A percentile compares a stretch with the other conserved stretches of the same genome.
These are phyloP conservation scores for Malurus alboscapulatus DNA, from an alignment of 2,113 vertebrate species.

Conservation along the genomic window DNA sequence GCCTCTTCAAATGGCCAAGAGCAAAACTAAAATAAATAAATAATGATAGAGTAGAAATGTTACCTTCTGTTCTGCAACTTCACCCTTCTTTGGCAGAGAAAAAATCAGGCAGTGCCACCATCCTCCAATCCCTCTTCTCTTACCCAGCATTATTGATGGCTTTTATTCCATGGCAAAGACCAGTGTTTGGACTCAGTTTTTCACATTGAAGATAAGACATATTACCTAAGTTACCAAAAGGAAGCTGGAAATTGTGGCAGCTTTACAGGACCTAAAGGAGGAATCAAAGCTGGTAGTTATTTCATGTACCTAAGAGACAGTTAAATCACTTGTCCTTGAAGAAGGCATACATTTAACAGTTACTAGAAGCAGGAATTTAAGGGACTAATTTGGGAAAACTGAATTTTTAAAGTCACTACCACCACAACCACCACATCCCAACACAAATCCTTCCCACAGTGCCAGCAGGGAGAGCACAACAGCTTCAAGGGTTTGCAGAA, in stretches of 20 bases:
- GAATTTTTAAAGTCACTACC: not conserved
- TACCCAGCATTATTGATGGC: not conserved
- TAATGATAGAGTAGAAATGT: not conserved
- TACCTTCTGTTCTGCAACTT: not conserved
- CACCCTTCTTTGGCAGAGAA: not conserved
- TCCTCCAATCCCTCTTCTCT: not conserved
- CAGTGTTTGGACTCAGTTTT: not conserved
- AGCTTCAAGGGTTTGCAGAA: not conserved
- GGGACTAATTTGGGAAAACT: not conserved
- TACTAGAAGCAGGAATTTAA: not conserved
- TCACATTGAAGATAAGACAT: not conserved
- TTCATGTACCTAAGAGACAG: not conserved
- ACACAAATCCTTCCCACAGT: not conserved
- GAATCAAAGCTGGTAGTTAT: rapidly evolving
- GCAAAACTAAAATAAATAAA: not conserved
- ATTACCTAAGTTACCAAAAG: not conserved
- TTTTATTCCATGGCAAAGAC: not conserved
- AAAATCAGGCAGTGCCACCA: not conserved
- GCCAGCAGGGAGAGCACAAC: not conserved
- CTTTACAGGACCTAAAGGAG: not conserved
- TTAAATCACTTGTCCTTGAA: not conserved
- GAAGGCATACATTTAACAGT: not conserved
- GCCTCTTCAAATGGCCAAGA: not conserved
- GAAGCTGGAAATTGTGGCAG: not conserved
- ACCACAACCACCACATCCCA: not conserved